Percentiles rank a stretch among this genome's conserved stretches.
phyloP scores from a whole-genome alignment of 2,888 invertebrate genomes.

The Hermaeophaga mercurialis region DNA sequence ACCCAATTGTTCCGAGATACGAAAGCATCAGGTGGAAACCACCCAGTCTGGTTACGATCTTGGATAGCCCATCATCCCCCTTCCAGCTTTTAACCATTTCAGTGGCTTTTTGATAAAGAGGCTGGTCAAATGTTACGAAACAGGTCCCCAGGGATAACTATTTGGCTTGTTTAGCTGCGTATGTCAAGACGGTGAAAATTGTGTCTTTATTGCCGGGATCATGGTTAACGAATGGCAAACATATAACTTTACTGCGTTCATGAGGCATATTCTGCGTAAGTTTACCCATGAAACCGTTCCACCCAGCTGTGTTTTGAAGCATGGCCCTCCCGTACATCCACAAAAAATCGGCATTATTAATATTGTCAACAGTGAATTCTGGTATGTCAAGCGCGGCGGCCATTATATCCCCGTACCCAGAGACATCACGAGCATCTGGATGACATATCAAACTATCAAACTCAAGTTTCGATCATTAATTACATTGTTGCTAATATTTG shows the following conservation, averaged over 20 bases:
- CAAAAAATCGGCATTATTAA: conserved; percentile 9
- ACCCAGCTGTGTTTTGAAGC: not conserved
- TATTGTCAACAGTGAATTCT: conserved; percentile 1
- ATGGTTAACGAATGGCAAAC: no score
- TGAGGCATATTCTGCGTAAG: no score
- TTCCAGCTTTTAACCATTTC: not conserved
- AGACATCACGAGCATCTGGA: not conserved
- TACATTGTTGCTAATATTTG: not conserved
- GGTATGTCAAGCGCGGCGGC: conserved; percentile 2
- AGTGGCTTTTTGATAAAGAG: not conserved
- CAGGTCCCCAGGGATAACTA: not conserved
- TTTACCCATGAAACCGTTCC: no score
- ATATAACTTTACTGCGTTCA: no score
- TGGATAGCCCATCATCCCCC: not conserved
- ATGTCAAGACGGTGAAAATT: no score
- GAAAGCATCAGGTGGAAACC: not conserved
- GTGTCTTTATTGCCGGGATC: no score
- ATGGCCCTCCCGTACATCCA: conserved; percentile 6
- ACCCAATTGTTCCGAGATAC: no score
- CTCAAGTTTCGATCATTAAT: not conserved
- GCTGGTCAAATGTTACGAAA: not conserved
- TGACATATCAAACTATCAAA: not conserved
- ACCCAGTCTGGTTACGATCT: not conserved
- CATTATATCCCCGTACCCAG: conserved; percentile 1
- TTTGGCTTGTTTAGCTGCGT: no score